A percentile compares a stretch with the other conserved stretches of the same genome.
Conservation (phyloP, 2,888 invertebrate species). For the Drosophila robusta region DNA sequence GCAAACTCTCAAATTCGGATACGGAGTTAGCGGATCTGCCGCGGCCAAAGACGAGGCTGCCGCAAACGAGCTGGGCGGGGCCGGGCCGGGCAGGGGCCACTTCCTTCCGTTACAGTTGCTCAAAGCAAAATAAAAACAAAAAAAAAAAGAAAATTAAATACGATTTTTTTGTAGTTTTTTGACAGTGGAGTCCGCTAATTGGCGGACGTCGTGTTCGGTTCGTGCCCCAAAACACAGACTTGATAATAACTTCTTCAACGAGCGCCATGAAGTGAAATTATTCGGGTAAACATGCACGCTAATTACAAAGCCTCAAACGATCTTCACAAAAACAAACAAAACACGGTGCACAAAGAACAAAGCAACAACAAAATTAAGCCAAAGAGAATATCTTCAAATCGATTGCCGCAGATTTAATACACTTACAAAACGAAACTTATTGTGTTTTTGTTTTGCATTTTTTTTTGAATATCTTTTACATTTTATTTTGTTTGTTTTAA, state of each 20-base stretch:
- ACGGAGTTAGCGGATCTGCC: conserved; percentile 8
- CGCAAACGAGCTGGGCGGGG: conserved; percentile 11
- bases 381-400: neutral
- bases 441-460: no score
- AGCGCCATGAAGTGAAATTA: conserved; percentile 80
- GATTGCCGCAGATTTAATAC: neutral
- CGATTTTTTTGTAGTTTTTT: conserved; percentile 29
- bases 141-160: conserved; percentile 15
- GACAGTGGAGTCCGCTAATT: conserved; percentile 73
- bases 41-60: neutral
- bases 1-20: conserved; percentile 27
- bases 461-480: no score
- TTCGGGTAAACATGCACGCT: conserved; percentile 80
- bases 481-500: neutral
- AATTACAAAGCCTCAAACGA: conserved; percentile 77
- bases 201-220: conserved; percentile 75
- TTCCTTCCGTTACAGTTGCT: conserved; percentile 76
- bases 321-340: conserved; percentile 36
- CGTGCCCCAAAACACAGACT: conserved; percentile 57
- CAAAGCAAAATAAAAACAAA: conserved; percentile 17
- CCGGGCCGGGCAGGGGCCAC: conserved; percentile 38
- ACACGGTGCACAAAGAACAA: conserved; percentile 6
- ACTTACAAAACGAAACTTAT: neutral
- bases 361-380: conserved; percentile 3
- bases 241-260: conserved; percentile 80